phyloP scores from a whole-genome alignment of 2,113 vertebrate genomes.

The cat (Felis catus) region DNA sequence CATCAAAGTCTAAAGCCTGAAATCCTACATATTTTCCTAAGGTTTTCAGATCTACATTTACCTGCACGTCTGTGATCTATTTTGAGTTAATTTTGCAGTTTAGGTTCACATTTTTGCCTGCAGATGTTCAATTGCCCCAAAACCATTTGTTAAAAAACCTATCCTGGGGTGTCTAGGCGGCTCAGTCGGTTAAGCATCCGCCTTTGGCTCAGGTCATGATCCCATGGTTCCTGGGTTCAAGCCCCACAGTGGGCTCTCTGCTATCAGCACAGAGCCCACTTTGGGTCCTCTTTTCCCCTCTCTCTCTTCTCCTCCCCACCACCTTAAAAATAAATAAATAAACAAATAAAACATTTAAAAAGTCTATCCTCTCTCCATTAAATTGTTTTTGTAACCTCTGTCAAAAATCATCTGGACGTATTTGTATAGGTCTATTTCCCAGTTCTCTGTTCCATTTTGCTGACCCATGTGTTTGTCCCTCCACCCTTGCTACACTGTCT shows the following conservation, averaged over 20 bases:
- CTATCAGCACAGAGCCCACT: no score
- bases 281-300: no score
- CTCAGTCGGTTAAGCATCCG: no score
- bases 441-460: neutral
- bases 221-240: no score
- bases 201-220: no score
- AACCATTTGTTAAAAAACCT: neutral
- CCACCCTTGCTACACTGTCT: neutral
- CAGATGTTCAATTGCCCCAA: neutral
- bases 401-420: neutral
- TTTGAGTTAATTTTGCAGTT: neutral
- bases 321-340: no score
- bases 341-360: neutral
- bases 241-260: no score
- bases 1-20: neutral
- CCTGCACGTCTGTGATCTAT: neutral
- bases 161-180: neutral
- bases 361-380: neutral
- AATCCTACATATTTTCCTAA: neutral
- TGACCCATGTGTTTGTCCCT: neutral
- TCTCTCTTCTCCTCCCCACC: no score
- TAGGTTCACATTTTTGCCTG: neutral
- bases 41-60: neutral
- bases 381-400: neutral
- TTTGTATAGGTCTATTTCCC: neutral